Evolutionary conservation across 2,113 vertebrate genomes (phyloP), one percentile per base, ranked within the genome.

Genomic region (Nanorana parkeri): DNA sequence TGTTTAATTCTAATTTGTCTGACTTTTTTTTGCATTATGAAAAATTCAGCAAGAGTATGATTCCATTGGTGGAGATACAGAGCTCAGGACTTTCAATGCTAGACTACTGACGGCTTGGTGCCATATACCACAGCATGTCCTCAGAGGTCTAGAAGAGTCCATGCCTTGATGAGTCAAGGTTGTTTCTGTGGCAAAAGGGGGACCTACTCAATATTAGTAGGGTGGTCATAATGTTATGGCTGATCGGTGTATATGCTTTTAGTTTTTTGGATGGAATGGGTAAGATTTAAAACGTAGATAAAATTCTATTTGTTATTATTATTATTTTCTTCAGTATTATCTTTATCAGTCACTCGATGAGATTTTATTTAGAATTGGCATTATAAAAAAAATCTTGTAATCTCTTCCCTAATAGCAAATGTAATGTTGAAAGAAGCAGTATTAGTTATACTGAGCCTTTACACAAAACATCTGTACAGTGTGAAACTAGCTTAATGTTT

Each of bases 381-480:
- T 56, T 17, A 16, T 29, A 64, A 32, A 60, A 32, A 60, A 36
- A 76, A 7, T 17, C 7, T 5, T 61, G 56, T 24, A 61, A 26
- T 63, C 47, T 56, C 54, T 80, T 29, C 17, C 56, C n/a, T 11
- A 55, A n/a, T n/a, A 51, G 21, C 20, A 65, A 52, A 54, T n/a
- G n/a, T 36, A 17, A 68, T n/a, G 51, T 55, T 55, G 8, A 21
- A 78, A 16, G 69, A n/a, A 56, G 32, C 19, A n/a, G 36, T 68
- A 23, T 41, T 58, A 78, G 1, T 56, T 55, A 68, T 68, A 41
- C 26, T 23, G 17, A 55, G 26, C 21, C 41, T 60, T 80, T 69
- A 69, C 32, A 58, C 19, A 74, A 81, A 56, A 58, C 69, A 81
- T 66, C 60, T 74, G 80, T 56, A 66, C 29, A 68, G 52, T 83